Percentiles rank a stretch among this genome's conserved stretches.
phyloP scores from a whole-genome alignment of 1,140 invertebrate species.

The Caenorhabditis elegans region DNA sequence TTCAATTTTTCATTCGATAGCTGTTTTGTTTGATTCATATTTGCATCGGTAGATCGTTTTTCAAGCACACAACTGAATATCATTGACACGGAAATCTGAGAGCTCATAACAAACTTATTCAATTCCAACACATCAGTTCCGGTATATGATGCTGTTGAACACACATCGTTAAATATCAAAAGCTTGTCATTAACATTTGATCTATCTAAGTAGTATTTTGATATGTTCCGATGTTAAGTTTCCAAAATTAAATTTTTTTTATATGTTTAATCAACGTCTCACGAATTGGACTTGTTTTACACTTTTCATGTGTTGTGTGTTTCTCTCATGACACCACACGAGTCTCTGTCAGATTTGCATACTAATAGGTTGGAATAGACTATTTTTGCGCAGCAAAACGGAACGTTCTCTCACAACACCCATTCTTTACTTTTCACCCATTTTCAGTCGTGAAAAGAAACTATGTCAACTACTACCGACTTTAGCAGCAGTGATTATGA shows the following conservation, averaged over 20 bases:
- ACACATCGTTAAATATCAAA: background rate
- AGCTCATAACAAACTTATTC: background rate
- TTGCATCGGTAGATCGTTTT: background rate
- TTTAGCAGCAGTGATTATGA: slow-evolving; percentile 2
- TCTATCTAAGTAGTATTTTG: too few species aligned
- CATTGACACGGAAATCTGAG: slow-evolving; percentile 29
- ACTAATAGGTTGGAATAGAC: background rate
- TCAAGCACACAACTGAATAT: slow-evolving; percentile 5
- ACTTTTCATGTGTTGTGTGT: background rate
- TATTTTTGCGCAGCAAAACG: slow-evolving; percentile 1
- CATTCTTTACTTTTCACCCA: background rate
- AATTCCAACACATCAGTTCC: background rate
- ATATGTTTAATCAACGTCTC: too few species aligned
- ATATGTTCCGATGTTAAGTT: too few species aligned
- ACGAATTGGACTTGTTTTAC: too few species aligned
- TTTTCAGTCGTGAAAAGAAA: slow-evolving; percentile 10
- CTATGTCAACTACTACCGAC: background rate
- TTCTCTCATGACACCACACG: background rate
- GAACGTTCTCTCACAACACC: background rate
- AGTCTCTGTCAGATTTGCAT: background rate
- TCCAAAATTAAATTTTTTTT: too few species aligned
- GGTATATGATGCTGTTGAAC: background rate
- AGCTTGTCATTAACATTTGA: background rate
- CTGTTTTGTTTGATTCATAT: too few species aligned
- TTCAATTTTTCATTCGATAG: too few species aligned